Conservation (phyloP, 2,113 vertebrate species). For the Syrrhaptes paradoxus region DNA sequence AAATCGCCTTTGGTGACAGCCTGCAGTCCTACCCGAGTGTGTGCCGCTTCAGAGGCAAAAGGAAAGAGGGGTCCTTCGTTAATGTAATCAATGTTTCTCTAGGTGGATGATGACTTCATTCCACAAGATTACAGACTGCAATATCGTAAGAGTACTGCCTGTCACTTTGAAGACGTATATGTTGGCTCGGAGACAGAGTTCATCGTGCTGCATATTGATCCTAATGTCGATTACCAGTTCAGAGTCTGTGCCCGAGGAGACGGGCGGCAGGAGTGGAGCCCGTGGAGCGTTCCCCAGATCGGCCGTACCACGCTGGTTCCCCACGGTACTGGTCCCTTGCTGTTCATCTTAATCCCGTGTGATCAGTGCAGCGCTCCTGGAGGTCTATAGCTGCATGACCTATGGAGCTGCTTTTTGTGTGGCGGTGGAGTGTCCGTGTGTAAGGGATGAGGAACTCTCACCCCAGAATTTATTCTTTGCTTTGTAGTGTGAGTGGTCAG, state of each 20-base stretch:
- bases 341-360: neutral
- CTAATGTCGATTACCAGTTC: conserved; percentile 89
- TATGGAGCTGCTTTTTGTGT: neutral
- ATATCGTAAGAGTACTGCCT: conserved; percentile 80
- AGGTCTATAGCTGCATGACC: neutral
- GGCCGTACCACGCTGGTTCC: conserved; percentile 87
- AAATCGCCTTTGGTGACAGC: neutral
- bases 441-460: neutral
- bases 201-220: conserved; percentile 90
- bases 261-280: conserved; percentile 95
- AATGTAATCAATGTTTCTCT: neutral
- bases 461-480: neutral
- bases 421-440: neutral
- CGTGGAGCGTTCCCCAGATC: conserved; percentile 90
- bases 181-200: conserved; percentile 90
- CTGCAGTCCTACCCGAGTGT: neutral
- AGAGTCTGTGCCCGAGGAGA: conserved; percentile 93
- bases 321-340: conserved; percentile 77
- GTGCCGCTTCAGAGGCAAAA: neutral
- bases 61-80: neutral
- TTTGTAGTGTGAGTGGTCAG: neutral
- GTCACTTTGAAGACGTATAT: conserved; percentile 90
- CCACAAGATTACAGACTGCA: conserved; percentile 92
- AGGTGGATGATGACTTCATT: conserved; percentile 94
- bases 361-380: neutral